Evolutionary conservation across 2,888 invertebrate genomes (phyloP).

Genomic region (Odiellus spinosus): DNA sequence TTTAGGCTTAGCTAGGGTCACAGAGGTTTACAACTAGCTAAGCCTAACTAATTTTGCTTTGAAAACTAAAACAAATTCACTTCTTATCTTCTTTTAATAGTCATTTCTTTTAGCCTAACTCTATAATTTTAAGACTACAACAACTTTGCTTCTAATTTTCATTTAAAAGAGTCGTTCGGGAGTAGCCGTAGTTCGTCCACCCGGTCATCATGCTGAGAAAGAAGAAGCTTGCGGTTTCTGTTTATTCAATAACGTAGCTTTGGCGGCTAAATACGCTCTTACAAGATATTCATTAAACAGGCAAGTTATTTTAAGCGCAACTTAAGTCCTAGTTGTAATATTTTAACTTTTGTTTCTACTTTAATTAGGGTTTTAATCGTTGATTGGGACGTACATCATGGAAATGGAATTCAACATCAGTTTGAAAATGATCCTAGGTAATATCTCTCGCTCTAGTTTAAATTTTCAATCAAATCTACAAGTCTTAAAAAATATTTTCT

Average conservation of each 20-base stretch:
- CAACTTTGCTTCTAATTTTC: not conserved
- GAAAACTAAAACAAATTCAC: too few relatives aligned
- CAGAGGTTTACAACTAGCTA: too few relatives aligned
- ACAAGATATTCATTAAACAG: conserved; percentile 8
- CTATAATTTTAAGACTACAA: too few relatives aligned
- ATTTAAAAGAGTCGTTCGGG: conserved; percentile 43
- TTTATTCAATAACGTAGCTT: conserved; percentile 40
- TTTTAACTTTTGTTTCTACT: not conserved
- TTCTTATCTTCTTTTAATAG: too few relatives aligned
- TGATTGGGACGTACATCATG: conserved; percentile 95
- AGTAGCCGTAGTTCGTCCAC: conserved; percentile 53
- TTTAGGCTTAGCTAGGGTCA: too few relatives aligned
- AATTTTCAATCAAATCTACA: too few relatives aligned
- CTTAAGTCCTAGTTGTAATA: not conserved
- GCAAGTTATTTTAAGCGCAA: too few relatives aligned
- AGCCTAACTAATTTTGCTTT: too few relatives aligned
- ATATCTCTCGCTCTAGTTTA: not conserved
- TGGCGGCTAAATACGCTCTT: conserved; percentile 32
- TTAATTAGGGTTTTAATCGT: conserved; percentile 42
- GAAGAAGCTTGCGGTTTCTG: conserved; percentile 37
- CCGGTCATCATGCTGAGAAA: conserved; percentile 39
- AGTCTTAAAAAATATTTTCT: not conserved
- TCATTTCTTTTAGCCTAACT: too few relatives aligned
- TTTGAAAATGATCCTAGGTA: conserved; percentile 52
- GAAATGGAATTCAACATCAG: conserved; percentile 53